phyloP scores from a whole-genome alignment of 2,797 vertebrate genomes.

The Oreortyx pictus region DNA sequence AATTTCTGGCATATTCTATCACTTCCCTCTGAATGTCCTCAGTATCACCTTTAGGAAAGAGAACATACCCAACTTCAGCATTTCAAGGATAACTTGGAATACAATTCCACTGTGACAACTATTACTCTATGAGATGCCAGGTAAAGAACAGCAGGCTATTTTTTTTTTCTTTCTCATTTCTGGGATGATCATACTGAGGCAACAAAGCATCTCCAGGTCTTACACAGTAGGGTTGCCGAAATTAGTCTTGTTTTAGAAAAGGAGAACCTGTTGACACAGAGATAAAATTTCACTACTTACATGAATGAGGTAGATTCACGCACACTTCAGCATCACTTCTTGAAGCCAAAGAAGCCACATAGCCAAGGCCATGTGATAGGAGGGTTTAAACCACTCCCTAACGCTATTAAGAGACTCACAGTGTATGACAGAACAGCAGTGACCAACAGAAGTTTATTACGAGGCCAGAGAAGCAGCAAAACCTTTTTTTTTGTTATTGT shows the following conservation, averaged over 20 bases:
- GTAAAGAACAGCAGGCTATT: not conserved
- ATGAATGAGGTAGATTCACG: not conserved
- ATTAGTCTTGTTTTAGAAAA: not conserved
- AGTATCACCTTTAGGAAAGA: not conserved
- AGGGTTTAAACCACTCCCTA: rapidly evolving
- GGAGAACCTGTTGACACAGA: not conserved
- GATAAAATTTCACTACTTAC: no score
- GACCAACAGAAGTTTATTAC: not conserved
- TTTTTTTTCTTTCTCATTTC: not conserved
- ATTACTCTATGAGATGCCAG: not conserved
- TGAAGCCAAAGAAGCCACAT: not conserved
- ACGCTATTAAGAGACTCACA: rapidly evolving
- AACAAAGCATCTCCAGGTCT: not conserved
- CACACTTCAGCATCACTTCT: not conserved
- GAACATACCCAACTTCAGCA: not conserved
- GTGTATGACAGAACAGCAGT: not conserved
- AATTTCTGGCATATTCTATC: not conserved
- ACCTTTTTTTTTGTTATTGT: no score
- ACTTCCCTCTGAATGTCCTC: not conserved
- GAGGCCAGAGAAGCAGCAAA: not conserved
- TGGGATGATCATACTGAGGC: not conserved
- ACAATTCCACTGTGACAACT: not conserved
- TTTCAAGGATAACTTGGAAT: not conserved
- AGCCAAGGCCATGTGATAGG: no score
- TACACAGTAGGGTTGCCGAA: not conserved